Evolutionary conservation across 1,140 invertebrate species (phyloP).

Genomic region (Ceratina japonica): DNA sequence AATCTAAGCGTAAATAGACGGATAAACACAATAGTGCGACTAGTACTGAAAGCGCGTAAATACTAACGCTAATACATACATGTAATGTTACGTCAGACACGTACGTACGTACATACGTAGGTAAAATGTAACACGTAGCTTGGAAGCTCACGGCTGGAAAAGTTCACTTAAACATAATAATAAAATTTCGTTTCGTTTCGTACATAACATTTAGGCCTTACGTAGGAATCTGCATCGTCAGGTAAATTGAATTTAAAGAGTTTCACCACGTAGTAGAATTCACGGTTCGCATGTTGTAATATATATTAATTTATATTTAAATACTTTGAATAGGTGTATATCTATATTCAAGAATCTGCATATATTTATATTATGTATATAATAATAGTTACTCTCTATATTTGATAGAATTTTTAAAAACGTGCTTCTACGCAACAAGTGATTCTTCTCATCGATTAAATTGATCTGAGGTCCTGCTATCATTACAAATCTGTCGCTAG

Average conservation of each 20-base stretch:
- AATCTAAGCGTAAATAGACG: conserved; percentile 46
- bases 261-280: conserved; percentile 33
- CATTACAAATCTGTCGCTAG: conserved; percentile 21
- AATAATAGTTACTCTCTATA: conserved; percentile 53
- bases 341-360: conserved; percentile 43
- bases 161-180: conserved; percentile 34
- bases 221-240: conserved; percentile 61
- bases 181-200: conserved; percentile 26
- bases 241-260: conserved; percentile 57
- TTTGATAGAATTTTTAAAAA: conserved; percentile 61
- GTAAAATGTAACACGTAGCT: conserved; percentile 27
- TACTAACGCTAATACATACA: conserved; percentile 43
- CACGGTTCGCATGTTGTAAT: conserved; percentile 29
- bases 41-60: conserved; percentile 62
- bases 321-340: conserved; percentile 50
- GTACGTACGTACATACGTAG: not conserved
- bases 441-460: conserved; percentile 52
- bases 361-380: conserved; percentile 42
- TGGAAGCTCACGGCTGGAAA: conserved; percentile 42
- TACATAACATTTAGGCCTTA: conserved; percentile 62
- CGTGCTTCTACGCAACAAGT: conserved; percentile 67
- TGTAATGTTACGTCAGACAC: too few relatives aligned
- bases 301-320: conserved; percentile 43
- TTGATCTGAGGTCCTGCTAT: conserved; percentile 36
- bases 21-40: conserved; percentile 66